Percentiles rank a stretch among this genome's conserved stretches.
These are phyloP conservation scores for Ispidina lecontei DNA, from an alignment of 2,797 vertebrate species.

Conservation along the genomic window DNA sequence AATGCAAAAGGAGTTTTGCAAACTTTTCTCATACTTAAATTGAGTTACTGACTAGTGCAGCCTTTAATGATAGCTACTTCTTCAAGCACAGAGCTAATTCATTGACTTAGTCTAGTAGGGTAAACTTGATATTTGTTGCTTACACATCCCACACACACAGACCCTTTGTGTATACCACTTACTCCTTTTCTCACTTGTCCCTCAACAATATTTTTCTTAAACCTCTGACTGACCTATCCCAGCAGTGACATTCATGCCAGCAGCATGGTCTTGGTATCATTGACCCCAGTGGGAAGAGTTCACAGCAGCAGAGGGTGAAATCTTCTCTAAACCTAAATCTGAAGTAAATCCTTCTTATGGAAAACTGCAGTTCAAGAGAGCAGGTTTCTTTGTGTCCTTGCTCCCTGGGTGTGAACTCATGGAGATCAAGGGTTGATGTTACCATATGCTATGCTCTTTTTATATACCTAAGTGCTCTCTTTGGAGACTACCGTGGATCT, in stretches of 20 bases:
- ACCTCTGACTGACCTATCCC: not conserved
- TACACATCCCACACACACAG: not conserved
- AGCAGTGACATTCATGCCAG: not conserved
- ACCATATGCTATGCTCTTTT: not conserved
- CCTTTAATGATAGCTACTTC: conserved; percentile 36
- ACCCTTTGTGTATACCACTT: not conserved
- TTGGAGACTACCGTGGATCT: not conserved
- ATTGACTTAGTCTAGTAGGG: not conserved
- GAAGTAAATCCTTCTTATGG: not conserved
- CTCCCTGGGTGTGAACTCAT: not conserved
- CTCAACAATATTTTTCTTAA: not conserved
- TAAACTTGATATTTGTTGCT: not conserved
- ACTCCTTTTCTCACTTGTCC: not conserved
- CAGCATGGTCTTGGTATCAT: not conserved
- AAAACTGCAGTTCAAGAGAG: not conserved
- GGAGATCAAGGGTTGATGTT: not conserved
- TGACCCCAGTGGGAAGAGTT: not conserved
- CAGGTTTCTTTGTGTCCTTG: not conserved
- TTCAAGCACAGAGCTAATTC: conserved; percentile 15
- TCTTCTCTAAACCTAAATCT: not conserved
- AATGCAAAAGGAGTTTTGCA: conserved; percentile 51
- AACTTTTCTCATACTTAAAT: conserved; percentile 46
- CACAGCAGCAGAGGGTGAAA: not conserved
- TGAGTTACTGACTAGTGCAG: conserved; percentile 15
- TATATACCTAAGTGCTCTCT: not conserved